These are phyloP conservation scores for Erythrolamprus reginae DNA, from an alignment of 2,113 vertebrate genomes.

Conservation along the genomic window DNA sequence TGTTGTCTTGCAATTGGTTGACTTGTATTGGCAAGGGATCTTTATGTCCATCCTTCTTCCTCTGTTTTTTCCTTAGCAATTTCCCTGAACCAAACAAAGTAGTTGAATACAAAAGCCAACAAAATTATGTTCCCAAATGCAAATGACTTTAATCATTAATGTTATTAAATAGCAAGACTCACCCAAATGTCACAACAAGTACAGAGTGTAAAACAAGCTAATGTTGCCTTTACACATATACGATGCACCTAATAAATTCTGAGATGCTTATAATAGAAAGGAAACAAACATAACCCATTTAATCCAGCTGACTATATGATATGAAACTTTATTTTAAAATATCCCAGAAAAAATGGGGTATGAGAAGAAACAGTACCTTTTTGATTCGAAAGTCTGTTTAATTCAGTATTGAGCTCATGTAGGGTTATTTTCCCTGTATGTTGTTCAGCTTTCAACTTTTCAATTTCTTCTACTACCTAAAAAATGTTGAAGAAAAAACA, in stretches of 20 bases:
- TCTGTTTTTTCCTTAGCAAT: constrained; percentile 89
- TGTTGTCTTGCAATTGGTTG: constrained; percentile 86
- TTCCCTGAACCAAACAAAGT: constrained; percentile 75
- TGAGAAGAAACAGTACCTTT: constrained; percentile 75
- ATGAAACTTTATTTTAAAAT: not conserved
- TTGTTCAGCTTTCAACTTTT: constrained; percentile 82
- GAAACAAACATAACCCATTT: not conserved
- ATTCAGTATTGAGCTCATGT: constrained; percentile 87
- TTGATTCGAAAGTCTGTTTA: constrained; percentile 90
- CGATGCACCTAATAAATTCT: not conserved
- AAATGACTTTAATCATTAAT: constrained; percentile 25
- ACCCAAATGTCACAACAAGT: not conserved
- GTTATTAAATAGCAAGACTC: constrained; percentile 23
- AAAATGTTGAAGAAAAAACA: constrained; percentile 45
- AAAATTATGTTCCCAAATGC: constrained; percentile 38
- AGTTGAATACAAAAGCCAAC: constrained; percentile 36
- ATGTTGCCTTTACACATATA: no score
- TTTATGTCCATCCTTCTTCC: constrained; percentile 94
- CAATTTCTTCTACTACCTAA: constrained; percentile 91
- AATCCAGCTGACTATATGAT: not conserved
- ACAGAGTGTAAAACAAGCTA: not conserved
- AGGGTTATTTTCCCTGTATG: constrained; percentile 85
- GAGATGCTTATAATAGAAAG: constrained; percentile 4
- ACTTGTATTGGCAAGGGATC: constrained; percentile 91
- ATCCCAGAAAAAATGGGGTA: not conserved